Base-by-base conservation (phyloP, 1,140 invertebrate genomes). In the Drosophila punjabiensis region DNA sequence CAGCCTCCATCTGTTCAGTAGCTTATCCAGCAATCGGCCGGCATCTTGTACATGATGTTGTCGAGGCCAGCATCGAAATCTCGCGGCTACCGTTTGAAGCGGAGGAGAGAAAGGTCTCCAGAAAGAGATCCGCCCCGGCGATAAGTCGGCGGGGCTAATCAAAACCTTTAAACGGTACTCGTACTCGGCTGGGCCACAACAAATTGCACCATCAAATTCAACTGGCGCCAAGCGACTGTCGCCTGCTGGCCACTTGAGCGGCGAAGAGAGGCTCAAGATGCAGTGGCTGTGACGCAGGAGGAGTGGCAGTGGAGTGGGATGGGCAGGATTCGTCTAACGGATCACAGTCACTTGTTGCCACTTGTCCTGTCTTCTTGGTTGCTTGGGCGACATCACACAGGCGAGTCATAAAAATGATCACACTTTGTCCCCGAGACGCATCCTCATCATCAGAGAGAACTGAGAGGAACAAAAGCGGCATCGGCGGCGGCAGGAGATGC, bases 341-440 rank as follows among this genome's bases (percentile, higher is more conserved):
- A 71, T 62, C 70, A 37, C 55, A 61, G 77, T 70, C 85, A 88
- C 86, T 84, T 75, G 78, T 76, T 88, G 83, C 81, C 86, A 81
- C 85, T 88, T 89, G 85, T 88, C 63, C 63, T 74, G 52, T 30
- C 35, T n/a, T 47, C 28, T 47, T 24, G 71, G 59, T 32, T 69
- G 48, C 79, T 68, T 70, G 63, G 64, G 68, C 61, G 78, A 75
- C 81, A 90, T 85, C 67, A 85, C 70, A 85, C 78, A 89, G 86
- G 75, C 86, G 56, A 82, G 79, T 86, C 86, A 90, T 90, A 90
- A 90, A 90, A 90, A 66, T 81, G 79, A 91, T 90, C 87, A 90
- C 86, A 90, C 86, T 87, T 90, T 81, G 82, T 86, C 82, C 62
- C 76, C 73, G 76, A 74, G 82, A 82, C 81, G 78, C 78, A 55